phyloP scores from a whole-genome alignment of 2,797 vertebrate genomes.

The Enoplosus armatus region DNA sequence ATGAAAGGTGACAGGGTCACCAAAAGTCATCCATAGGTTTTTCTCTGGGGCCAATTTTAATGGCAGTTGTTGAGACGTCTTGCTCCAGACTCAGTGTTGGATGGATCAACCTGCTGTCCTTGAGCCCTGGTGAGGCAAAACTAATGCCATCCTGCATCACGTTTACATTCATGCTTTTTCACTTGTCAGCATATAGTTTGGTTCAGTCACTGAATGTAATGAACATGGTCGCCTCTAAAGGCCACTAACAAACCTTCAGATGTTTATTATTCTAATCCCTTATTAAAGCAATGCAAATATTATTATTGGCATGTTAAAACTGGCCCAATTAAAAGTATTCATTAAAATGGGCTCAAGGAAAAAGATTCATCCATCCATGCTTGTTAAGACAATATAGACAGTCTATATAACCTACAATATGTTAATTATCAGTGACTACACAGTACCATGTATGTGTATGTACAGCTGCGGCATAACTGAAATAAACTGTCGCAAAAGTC shows the following conservation, averaged over 20 bases:
- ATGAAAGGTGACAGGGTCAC: no score
- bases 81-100: no score
- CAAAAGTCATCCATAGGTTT: no score
- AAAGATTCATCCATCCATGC: background rate
- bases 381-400: background rate
- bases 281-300: background rate
- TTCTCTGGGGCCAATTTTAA: no score
- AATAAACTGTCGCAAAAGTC: background rate
- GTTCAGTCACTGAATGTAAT: background rate
- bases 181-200: background rate
- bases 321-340: background rate
- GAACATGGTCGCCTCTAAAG: background rate
- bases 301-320: background rate
- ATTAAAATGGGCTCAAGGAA: background rate
- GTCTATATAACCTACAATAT: no score
- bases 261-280: background rate
- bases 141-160: no score
- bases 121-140: no score
- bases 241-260: background rate
- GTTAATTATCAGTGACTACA: background rate
- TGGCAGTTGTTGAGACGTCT: no score
- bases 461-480: background rate
- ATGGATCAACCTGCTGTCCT: no score
- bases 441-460: background rate
- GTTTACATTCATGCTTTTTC: no score